phyloP scores from a whole-genome alignment of 2,888 invertebrate genomes.

The Megastigmus dorsalis region DNA sequence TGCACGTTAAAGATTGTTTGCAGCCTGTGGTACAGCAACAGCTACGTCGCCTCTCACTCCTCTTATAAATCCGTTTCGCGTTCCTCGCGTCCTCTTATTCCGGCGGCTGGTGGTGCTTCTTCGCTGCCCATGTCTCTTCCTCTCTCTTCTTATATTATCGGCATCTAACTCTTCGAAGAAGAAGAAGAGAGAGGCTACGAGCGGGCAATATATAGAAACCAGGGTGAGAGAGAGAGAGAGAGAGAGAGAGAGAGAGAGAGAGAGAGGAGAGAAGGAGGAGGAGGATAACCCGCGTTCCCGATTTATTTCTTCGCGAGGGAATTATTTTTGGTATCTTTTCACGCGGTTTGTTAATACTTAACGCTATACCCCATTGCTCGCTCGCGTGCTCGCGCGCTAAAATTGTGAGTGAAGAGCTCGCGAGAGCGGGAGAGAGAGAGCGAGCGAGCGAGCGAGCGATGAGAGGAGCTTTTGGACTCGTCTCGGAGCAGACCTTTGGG shows the following conservation, averaged over 20 bases:
- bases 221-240: background rate
- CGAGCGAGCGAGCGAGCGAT: too few species aligned
- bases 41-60: background rate
- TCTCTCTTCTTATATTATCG: conserved; percentile 47
- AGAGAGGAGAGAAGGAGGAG: conserved; percentile 20
- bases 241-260: background rate
- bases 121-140: too few species aligned
- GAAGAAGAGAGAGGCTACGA: conserved; percentile 18
- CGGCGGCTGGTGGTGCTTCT: conserved; percentile 7
- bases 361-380: conserved; percentile 37
- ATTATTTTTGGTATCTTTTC: conserved; percentile 74
- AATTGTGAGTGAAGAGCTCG: conserved; percentile 40
- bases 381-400: conserved; percentile 50
- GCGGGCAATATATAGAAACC: conserved; percentile 46
- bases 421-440: background rate
- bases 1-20: too few species aligned
- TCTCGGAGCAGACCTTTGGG: background rate
- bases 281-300: conserved; percentile 60
- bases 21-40: too few species aligned
- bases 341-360: conserved; percentile 70
- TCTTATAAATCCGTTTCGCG: conserved; percentile 19
- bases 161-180: conserved; percentile 33
- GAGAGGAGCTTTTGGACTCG: too few species aligned
- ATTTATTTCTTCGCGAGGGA: conserved; percentile 72
- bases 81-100: conserved; percentile 27